phyloP scores from a whole-genome alignment of 2,113 vertebrate genomes.

The Sinocyclocheilus maitianheensis region DNA sequence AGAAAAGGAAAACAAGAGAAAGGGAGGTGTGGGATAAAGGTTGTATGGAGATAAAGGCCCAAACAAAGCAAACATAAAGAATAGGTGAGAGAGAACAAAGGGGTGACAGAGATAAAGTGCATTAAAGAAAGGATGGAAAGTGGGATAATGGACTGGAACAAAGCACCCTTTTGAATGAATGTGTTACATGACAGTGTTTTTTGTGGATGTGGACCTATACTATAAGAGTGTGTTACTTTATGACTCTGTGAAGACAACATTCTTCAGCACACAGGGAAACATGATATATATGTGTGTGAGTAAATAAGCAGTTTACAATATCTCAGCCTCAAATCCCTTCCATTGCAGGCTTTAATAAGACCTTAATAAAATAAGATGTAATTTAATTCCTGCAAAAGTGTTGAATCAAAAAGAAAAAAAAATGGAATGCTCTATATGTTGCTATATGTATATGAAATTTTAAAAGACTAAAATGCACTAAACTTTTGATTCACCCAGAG shows the following conservation, averaged over 20 bases:
- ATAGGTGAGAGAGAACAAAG: constrained; percentile 22
- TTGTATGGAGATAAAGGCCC: constrained; percentile 19
- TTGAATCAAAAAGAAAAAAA: not conserved
- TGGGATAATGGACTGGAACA: constrained; percentile 26
- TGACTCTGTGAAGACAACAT: constrained; percentile 26
- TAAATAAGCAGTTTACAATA: not conserved
- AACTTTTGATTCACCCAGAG: not conserved
- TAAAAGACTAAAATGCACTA: not conserved
- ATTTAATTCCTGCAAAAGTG: not conserved
- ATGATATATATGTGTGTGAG: not conserved
- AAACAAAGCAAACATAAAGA: constrained; percentile 33
- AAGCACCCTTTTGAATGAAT: constrained; percentile 17
- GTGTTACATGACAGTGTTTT: constrained; percentile 28
- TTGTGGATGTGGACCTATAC: constrained; percentile 22
- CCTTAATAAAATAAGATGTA: not conserved
- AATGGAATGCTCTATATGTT: not conserved
- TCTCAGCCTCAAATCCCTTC: constrained; percentile 10
- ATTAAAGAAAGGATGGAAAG: constrained; percentile 14
- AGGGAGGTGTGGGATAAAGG: constrained; percentile 29
- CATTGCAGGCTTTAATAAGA: constrained; percentile 11
- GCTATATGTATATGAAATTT: not conserved
- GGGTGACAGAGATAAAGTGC: not conserved
- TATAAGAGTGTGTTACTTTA: constrained; percentile 20
- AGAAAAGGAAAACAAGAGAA: constrained; percentile 25
- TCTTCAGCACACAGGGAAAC: constrained; percentile 23